Evolutionary conservation across 1,140 invertebrate species (phyloP), one percentile per base, ranked within the genome.

Genomic region (Sminthurides bifidus): DNA sequence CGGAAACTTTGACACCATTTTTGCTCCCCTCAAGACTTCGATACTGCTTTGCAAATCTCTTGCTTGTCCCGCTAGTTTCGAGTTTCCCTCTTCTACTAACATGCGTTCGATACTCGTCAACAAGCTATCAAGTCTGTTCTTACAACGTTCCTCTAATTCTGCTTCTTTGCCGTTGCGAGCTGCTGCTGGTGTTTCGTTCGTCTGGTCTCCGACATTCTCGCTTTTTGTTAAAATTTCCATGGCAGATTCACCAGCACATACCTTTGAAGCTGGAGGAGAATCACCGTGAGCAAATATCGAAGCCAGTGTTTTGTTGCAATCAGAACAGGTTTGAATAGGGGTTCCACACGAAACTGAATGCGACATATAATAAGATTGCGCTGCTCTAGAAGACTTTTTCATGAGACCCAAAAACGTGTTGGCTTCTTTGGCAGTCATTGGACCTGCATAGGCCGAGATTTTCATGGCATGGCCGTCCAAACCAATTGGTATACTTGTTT

Each of bases 21-120:
- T 49, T 4, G 46, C 46, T 6, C 29, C 26, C 41, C 24, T 43
- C 41, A 43, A 21, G 17, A 43, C 41, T 19, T 43, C 41, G 15
- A 43, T 43, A 43, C 41, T 31, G 5, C 46, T 49, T 19, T 49
- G 10, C 17, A 49, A 49, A 35, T 24, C 15, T 49, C n/a, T n/a
- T n/a, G n/a, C n/a, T n/a, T 21, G 4, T 33, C 8, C 17, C n/a
- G 4, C 3, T 8, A 24, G 31, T 8, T 27, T 8, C 5, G 4
- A 45, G 17, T 4, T n/a, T n/a, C 17, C 12, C 3, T 33, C 29
- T 31, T 49, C 30, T 21, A 8, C 8, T 17, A 10, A 49, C 24
- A 17, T 24, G 26, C 44, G 3, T 33, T 49, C 4, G 8, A 49
- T 33, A 8, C 21, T 49, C 3, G 3, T 17, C n/a, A 49, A 6